phyloP scores from a whole-genome alignment of 64 coral and sea anemone genomes.

The Cladopsammia gracilis region DNA sequence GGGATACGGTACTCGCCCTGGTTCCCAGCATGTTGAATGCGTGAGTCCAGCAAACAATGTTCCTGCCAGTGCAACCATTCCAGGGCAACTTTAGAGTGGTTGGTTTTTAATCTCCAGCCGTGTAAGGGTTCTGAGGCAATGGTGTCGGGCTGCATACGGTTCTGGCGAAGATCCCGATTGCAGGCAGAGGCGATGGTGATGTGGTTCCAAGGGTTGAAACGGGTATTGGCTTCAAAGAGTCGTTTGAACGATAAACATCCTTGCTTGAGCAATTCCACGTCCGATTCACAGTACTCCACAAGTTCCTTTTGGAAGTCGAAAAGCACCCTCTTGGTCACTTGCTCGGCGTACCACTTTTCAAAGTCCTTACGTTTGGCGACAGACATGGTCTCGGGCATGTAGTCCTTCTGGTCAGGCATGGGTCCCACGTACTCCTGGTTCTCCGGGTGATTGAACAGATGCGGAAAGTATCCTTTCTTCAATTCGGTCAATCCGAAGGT shows the following conservation, averaged over 20 bases:
- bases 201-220: background rate
- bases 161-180: background rate
- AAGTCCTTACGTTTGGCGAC: background rate
- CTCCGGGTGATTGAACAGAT: constrained; percentile 28
- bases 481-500: constrained; percentile 11
- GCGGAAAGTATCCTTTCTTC: constrained; percentile 62
- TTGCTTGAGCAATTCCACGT: constrained; percentile 23
- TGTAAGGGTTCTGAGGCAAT: background rate
- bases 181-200: background rate
- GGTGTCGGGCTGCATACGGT: background rate
- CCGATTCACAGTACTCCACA: background rate
- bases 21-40: background rate
- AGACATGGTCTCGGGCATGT: constrained; percentile 5
- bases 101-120: background rate
- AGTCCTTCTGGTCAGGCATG: background rate
- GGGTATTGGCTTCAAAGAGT: background rate
- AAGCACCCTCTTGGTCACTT: background rate
- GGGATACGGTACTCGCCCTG: background rate
- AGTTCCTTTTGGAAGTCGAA: constrained; percentile 62
- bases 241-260: background rate
- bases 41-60: too few species aligned
- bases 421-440: constrained; percentile 31
- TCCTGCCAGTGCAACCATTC: background rate
- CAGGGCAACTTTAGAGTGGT: background rate
- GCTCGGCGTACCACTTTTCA: background rate